These are phyloP conservation scores for Hypomecis atomaria DNA, from an alignment of 2,888 invertebrate genomes.

Conservation along the genomic window DNA sequence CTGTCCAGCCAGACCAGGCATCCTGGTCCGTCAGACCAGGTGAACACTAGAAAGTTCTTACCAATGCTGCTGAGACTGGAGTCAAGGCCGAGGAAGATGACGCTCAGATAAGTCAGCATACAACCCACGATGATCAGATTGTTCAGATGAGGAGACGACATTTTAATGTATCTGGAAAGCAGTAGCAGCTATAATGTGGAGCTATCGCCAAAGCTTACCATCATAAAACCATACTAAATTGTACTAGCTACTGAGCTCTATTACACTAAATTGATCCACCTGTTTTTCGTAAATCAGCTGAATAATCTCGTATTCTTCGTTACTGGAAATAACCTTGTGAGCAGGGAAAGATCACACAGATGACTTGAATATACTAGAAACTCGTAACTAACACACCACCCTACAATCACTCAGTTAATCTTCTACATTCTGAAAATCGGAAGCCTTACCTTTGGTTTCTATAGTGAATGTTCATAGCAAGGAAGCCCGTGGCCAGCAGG, in stretches of 20 bases:
- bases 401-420: no score
- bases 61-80: conserved; percentile 94
- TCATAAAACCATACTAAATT: no score
- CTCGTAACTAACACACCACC: no score
- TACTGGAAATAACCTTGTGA: no score
- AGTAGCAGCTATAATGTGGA: background rate
- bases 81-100: conserved; percentile 97
- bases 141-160: conserved; percentile 99
- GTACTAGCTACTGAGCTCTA: no score
- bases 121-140: conserved; percentile 99
- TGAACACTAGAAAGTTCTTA: conserved; percentile 53
- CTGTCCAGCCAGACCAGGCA: conserved; percentile 1
- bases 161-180: conserved; percentile 95
- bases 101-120: conserved; percentile 97
- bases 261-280: no score
- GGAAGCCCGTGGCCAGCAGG: conserved; percentile 94
- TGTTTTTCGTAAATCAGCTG: no score
- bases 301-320: no score
- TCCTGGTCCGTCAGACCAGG: conserved; percentile 14
- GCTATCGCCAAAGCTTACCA: no score
- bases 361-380: no score
- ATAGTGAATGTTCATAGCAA: conserved; percentile 97
- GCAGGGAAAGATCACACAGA: no score
- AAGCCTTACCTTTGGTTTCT: conserved; percentile 93
- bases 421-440: no score